phyloP scores from a whole-genome alignment of 1,140 invertebrate genomes.

The Lamellibrachia luymesi region DNA sequence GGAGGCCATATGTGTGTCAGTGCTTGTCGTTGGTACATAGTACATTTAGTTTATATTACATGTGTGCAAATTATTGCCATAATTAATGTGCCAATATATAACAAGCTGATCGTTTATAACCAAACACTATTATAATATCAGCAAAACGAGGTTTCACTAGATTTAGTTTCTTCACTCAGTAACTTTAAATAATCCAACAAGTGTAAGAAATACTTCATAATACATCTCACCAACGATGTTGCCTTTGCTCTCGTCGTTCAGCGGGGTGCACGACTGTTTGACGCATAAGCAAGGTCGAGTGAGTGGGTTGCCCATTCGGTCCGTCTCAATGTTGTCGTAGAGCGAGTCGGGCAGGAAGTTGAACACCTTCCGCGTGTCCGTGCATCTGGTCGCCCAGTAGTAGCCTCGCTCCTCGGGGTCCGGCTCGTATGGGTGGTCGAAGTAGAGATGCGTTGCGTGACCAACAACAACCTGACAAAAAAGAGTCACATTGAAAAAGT shows the following conservation, averaged over 20 bases:
- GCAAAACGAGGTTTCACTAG: too few relatives aligned
- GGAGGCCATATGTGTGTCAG: too few relatives aligned
- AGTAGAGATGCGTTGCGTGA: conserved; percentile 47
- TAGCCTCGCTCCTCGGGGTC: conserved; percentile 47
- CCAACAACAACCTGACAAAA: conserved; percentile 40
- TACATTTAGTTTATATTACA: too few relatives aligned
- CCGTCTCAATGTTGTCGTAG: conserved; percentile 43
- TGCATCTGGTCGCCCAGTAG: conserved; percentile 42
- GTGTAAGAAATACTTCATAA: not conserved
- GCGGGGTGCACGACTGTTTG: not conserved
- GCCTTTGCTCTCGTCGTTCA: not conserved
- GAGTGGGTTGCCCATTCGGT: conserved; percentile 29
- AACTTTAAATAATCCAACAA: not conserved
- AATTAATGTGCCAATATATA: too few relatives aligned
- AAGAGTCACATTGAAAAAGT: not conserved
- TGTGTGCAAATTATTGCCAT: too few relatives aligned
- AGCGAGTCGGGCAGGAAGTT: conserved; percentile 42
- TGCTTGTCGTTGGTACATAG: too few relatives aligned
- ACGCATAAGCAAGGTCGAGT: conserved; percentile 22
- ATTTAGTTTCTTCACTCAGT: too few relatives aligned
- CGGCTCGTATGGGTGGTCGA: conserved; percentile 51
- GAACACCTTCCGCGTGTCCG: conserved; percentile 36
- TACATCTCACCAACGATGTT: conserved; percentile 21
- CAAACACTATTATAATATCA: too few relatives aligned
- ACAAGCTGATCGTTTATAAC: too few relatives aligned